Evolutionary conservation across 2,797 vertebrate species (phyloP).

Genomic region (Staurois parvus): DNA sequence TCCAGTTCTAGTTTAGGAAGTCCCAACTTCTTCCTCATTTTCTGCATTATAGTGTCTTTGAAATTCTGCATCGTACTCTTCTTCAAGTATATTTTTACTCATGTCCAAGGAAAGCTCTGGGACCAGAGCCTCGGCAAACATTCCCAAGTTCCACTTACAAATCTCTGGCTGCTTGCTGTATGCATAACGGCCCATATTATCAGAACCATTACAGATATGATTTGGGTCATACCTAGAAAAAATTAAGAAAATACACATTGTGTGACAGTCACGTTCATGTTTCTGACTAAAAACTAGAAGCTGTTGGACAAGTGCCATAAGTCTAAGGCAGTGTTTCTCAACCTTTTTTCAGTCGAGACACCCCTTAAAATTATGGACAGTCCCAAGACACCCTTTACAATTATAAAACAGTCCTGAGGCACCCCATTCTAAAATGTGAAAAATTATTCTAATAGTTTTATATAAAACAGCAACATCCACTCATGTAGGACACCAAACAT

Average conservation of each 20-base stretch:
- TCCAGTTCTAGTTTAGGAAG: conserved; percentile 81
- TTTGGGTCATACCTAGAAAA: conserved; percentile 90
- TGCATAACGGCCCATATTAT: conserved; percentile 89
- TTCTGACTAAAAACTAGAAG: too few species aligned
- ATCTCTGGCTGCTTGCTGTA: conserved; percentile 92
- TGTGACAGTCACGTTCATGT: too few species aligned
- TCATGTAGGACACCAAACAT: too few species aligned
- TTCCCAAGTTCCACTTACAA: conserved; percentile 94
- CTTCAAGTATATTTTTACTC: conserved; percentile 81
- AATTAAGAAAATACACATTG: neutral
- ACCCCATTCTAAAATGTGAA: too few species aligned
- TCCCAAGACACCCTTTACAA: too few species aligned
- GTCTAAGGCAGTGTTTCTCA: too few species aligned
- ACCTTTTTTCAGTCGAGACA: too few species aligned
- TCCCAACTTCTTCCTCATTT: conserved; percentile 94
- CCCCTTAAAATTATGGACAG: too few species aligned
- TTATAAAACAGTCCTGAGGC: too few species aligned
- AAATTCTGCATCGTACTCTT: conserved; percentile 85
- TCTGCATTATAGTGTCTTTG: conserved; percentile 86
- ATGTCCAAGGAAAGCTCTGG: conserved; percentile 86
- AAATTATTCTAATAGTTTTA: too few species aligned
- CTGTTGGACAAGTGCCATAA: too few species aligned
- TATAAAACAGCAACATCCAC: too few species aligned
- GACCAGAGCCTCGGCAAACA: conserved; percentile 88
- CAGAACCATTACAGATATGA: conserved; percentile 92